Conservation (phyloP, 2,888 invertebrate species). For the Idaea aversata region DNA sequence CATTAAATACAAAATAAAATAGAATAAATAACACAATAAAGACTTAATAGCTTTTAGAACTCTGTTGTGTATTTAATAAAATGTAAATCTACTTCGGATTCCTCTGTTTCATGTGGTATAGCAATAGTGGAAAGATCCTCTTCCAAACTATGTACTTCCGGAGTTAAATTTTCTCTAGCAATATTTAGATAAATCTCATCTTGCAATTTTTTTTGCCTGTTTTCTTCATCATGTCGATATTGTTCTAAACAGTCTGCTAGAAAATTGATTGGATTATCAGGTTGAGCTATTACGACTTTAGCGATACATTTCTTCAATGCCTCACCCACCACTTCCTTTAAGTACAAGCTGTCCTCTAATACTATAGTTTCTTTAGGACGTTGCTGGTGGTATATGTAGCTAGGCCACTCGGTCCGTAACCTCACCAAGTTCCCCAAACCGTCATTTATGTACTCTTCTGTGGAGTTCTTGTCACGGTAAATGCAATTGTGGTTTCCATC, state of each 20-base stretch:
- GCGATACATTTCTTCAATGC: slow-evolving; percentile 44
- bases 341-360: slow-evolving; percentile 37
- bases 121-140: slow-evolving; percentile 13
- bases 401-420: slow-evolving; percentile 14
- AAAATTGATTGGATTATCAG: slow-evolving; percentile 42
- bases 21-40: background rate
- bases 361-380: slow-evolving; percentile 29
- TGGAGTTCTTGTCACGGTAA: slow-evolving; percentile 31
- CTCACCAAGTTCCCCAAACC: slow-evolving; percentile 38
- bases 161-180: slow-evolving; percentile 16
- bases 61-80: slow-evolving; percentile 12
- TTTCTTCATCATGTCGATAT: slow-evolving; percentile 29
- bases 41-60: slow-evolving; percentile 3
- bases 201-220: slow-evolving; percentile 15
- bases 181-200: slow-evolving; percentile 27
- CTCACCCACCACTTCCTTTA: slow-evolving; percentile 36
- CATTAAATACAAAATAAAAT: background rate
- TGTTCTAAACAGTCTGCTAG: slow-evolving; percentile 38
- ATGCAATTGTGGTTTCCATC: slow-evolving; percentile 29
- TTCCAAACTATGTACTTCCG: slow-evolving; percentile 2
- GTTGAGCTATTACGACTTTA: slow-evolving; percentile 42
- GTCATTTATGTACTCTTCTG: slow-evolving; percentile 34
- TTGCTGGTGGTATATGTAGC: slow-evolving; percentile 6
- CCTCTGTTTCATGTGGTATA: slow-evolving; percentile 12
- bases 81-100: slow-evolving; percentile 15